A percentile compares a stretch with the other conserved stretches of the same genome.
phyloP scores from a whole-genome alignment of 2,888 invertebrate genomes.

The Erebia palarica region DNA sequence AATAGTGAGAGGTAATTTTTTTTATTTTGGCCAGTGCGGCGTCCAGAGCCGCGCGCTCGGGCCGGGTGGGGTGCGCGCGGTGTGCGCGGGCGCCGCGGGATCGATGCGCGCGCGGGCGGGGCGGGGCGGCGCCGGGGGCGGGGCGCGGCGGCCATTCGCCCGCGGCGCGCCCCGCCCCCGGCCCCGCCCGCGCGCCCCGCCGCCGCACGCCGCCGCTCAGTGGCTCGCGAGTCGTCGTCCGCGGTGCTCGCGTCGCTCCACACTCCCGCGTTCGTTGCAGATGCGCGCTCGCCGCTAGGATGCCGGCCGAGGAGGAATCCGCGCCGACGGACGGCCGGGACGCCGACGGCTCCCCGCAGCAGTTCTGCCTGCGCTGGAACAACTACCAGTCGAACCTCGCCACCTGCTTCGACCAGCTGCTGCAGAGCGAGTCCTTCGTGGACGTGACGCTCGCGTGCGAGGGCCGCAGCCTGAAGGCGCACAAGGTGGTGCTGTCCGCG shows the following conservation, averaged over 20 bases:
- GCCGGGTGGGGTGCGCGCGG: slow-evolving; percentile 25
- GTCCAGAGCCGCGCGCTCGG: not conserved
- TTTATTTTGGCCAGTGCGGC: too few relatives aligned
- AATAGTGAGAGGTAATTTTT: too few relatives aligned
- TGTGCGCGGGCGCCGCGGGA: slow-evolving; percentile 40
- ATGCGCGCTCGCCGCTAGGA: slow-evolving; percentile 68
- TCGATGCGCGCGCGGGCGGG: slow-evolving; percentile 43
- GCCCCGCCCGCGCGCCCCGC: slow-evolving; percentile 55
- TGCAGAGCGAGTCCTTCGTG: slow-evolving; percentile 94
- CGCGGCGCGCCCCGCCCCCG: slow-evolving; percentile 51
- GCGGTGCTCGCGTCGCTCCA: slow-evolving; percentile 59
- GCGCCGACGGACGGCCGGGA: slow-evolving; percentile 72
- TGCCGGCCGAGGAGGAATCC: slow-evolving; percentile 79
- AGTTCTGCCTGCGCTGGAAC: slow-evolving; percentile 96
- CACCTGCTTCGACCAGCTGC: slow-evolving; percentile 93
- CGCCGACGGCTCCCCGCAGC: slow-evolving; percentile 87
- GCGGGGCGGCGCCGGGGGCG: slow-evolving; percentile 51
- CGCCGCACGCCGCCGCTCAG: slow-evolving; percentile 55
- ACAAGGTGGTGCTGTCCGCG: slow-evolving; percentile 96
- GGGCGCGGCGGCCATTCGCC: slow-evolving; percentile 57
- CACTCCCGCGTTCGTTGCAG: slow-evolving; percentile 66
- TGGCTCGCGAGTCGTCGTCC: slow-evolving; percentile 70
- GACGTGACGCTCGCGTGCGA: slow-evolving; percentile 96
- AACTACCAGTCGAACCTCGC: slow-evolving; percentile 95
- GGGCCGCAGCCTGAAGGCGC: slow-evolving; percentile 94